These are phyloP conservation scores for Cheilosia scutellata DNA, from an alignment of 2,888 invertebrate species.

Conservation along the genomic window DNA sequence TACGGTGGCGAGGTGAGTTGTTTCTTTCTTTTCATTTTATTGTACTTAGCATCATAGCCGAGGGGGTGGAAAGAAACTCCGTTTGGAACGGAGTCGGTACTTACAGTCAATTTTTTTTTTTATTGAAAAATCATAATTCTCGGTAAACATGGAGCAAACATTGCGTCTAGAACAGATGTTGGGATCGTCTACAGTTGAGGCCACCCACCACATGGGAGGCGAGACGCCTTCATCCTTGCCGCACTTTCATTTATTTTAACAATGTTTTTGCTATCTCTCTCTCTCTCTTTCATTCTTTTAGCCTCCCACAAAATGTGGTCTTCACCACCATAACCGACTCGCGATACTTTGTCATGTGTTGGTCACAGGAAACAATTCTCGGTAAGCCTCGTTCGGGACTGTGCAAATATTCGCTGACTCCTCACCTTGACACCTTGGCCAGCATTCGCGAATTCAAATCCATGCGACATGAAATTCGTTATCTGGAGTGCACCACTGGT, in stretches of 20 bases:
- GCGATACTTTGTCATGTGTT: slow-evolving; percentile 83
- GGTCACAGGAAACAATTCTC: slow-evolving; percentile 81
- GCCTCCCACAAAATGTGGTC: slow-evolving; percentile 79
- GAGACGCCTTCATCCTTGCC: too few relatives aligned
- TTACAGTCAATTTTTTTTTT: too few relatives aligned
- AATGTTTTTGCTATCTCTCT: not conserved
- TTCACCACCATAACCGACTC: slow-evolving; percentile 82
- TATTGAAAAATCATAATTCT: too few relatives aligned
- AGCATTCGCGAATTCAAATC: slow-evolving; percentile 83
- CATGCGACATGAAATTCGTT: slow-evolving; percentile 81
- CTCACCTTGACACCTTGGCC: slow-evolving; percentile 82
- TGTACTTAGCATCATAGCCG: not conserved
- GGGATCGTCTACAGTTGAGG: too few relatives aligned
- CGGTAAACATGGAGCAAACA: too few relatives aligned
- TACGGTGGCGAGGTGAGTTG: slow-evolving; percentile 81
- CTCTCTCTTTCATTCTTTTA: slow-evolving; percentile 66
- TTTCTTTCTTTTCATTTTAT: not conserved
- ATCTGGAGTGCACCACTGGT: slow-evolving; percentile 81
- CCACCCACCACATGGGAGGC: too few relatives aligned
- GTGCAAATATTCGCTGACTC: slow-evolving; percentile 83
- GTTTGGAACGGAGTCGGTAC: too few relatives aligned
- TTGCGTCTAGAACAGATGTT: too few relatives aligned
- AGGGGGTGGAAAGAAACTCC: not conserved
- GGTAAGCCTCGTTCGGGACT: slow-evolving; percentile 81
- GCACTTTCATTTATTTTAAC: too few relatives aligned